phyloP scores from a whole-genome alignment of 2,888 invertebrate genomes.

The Proisotoma minuta region DNA sequence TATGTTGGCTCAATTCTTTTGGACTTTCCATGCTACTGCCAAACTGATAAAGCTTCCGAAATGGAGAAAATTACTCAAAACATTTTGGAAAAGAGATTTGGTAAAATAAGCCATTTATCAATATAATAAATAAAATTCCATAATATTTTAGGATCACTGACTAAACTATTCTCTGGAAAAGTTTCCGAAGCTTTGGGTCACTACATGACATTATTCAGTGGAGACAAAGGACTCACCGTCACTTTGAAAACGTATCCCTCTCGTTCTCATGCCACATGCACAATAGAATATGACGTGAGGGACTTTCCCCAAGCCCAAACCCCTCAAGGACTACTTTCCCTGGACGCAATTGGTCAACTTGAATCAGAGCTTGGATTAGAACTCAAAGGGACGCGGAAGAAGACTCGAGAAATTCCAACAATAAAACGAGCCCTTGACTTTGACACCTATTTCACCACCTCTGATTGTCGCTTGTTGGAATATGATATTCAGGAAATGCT shows the following conservation, averaged over 20 bases:
- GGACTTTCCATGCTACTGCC: slow-evolving; percentile 27
- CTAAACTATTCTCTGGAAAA: background rate
- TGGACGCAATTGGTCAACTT: no score
- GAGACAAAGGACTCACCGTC: slow-evolving; percentile 18
- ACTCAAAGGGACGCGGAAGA: slow-evolving; percentile 16
- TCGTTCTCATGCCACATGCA: slow-evolving; percentile 12
- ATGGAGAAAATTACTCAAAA: slow-evolving; percentile 15
- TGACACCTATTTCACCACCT: slow-evolving; percentile 31
- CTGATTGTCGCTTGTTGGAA: slow-evolving; percentile 82
- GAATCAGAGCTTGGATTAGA: slow-evolving; percentile 12
- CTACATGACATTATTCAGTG: background rate
- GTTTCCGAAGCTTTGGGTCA: background rate
- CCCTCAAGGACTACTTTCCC: slow-evolving; percentile 13
- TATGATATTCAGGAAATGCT: slow-evolving; percentile 80
- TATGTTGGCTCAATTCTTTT: slow-evolving; percentile 22
- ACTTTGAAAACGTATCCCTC: slow-evolving; percentile 12
- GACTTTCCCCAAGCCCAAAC: background rate
- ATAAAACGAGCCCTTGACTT: slow-evolving; percentile 24
- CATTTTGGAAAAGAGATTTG: background rate
- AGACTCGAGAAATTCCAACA: slow-evolving; percentile 21
- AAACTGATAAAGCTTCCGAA: slow-evolving; percentile 17
- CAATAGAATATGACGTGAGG: slow-evolving; percentile 23
- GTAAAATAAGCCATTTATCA: background rate
- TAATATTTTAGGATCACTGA: background rate
- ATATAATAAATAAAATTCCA: no score